Conservation (phyloP, 2,797 vertebrate species). For the Perdix hodgsoniae region DNA sequence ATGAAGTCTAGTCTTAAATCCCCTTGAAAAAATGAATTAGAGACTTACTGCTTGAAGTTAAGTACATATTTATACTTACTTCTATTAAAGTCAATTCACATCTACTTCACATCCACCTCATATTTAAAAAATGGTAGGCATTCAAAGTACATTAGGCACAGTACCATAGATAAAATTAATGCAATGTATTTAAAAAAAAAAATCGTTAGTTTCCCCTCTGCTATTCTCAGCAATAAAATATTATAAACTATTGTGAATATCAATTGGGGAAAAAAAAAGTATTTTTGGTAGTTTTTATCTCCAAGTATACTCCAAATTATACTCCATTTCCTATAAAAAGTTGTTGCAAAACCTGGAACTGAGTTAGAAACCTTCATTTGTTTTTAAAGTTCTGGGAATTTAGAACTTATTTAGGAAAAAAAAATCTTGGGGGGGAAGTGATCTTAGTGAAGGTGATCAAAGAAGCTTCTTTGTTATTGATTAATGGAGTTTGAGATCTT, state of each 20-base stretch:
- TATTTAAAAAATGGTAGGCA: not conserved
- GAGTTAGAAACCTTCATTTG: not conserved
- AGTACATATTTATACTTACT: not conserved
- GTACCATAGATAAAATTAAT: not conserved
- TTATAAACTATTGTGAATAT: not conserved
- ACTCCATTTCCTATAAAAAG: not conserved
- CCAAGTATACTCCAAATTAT: not conserved
- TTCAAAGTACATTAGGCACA: not conserved
- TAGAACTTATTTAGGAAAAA: not conserved
- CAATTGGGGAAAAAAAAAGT: not conserved
- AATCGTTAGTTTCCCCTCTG: not conserved
- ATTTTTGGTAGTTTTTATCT: not conserved
- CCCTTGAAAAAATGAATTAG: constrained; percentile 27
- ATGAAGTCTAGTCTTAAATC: not conserved
- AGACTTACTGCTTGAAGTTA: not conserved
- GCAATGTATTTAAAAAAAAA: not conserved
- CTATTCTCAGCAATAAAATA: not conserved
- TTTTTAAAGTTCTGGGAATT: not conserved
- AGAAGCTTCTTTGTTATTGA: not conserved
- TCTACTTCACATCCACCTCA: not conserved
- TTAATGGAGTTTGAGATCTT: not conserved
- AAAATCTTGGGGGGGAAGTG: not conserved
- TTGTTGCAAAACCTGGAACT: not conserved
- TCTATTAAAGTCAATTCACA: not conserved
- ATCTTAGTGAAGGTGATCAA: not conserved